phyloP scores from a whole-genome alignment of 2,888 invertebrate genomes.

The Clunio marinus region DNA sequence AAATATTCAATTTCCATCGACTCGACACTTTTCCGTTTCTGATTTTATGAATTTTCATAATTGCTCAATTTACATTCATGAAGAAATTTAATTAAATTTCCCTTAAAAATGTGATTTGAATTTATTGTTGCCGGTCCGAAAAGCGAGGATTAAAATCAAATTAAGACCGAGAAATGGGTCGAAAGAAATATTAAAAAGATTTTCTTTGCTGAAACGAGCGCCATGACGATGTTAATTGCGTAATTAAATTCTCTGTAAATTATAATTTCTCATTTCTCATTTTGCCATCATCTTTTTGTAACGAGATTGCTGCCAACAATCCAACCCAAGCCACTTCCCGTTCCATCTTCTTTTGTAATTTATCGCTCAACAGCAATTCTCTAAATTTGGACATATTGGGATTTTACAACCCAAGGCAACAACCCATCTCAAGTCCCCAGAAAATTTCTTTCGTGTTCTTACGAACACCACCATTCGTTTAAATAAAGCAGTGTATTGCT shows the following conservation, averaged over 20 bases:
- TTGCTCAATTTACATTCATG: conserved; percentile 18
- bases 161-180: conserved; percentile 17
- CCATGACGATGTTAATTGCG: conserved; percentile 21
- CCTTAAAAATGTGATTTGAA: conserved; percentile 8
- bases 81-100: conserved; percentile 10
- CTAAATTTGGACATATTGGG: conserved; percentile 22
- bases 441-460: conserved; percentile 11
- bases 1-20: conserved; percentile 15
- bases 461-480: neutral
- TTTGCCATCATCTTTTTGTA: neutral
- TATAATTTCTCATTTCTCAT: neutral
- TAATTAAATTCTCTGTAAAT: conserved; percentile 21
- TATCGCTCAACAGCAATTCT: conserved; percentile 25
- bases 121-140: conserved; percentile 4
- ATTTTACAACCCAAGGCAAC: conserved; percentile 19
- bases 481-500: neutral
- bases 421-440: conserved; percentile 21
- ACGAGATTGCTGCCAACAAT: neutral
- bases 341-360: conserved; percentile 13
- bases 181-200: conserved; percentile 4
- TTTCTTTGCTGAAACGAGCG: neutral
- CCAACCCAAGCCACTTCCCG: neutral
- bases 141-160: neutral
- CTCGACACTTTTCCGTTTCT: neutral
- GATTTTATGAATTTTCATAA: conserved; percentile 13